These are phyloP conservation scores for Rhyacophila evoluta DNA, from an alignment of 2,888 invertebrate genomes.

Conservation along the genomic window DNA sequence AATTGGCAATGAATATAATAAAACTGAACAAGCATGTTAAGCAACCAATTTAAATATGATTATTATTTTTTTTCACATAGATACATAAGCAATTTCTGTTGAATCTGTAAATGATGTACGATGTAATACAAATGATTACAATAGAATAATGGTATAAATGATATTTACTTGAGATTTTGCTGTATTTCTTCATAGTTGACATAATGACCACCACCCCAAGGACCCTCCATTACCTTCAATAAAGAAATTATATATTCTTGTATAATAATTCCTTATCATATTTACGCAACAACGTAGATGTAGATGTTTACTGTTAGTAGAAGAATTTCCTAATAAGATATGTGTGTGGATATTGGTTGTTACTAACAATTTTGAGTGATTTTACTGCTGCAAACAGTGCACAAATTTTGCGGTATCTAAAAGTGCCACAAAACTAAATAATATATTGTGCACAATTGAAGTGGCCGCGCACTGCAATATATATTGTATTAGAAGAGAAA, in stretches of 20 bases:
- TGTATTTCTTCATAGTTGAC: constrained; percentile 89
- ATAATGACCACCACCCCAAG: constrained; percentile 75
- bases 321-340: neutral
- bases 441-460: neutral
- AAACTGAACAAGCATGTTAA: no score
- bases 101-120: constrained; percentile 47
- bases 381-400: neutral
- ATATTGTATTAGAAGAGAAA: no score
- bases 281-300: neutral
- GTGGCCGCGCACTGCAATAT: no score
- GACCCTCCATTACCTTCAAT: constrained; percentile 65
- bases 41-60: no score
- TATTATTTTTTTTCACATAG: no score
- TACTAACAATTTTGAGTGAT: neutral
- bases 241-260: constrained; percentile 48
- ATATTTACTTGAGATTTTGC: constrained; percentile 82
- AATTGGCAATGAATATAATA: no score
- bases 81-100: no score
- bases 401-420: neutral
- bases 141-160: constrained; percentile 48
- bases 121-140: constrained; percentile 27
- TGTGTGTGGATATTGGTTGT: neutral
- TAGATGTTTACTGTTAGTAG: constrained; percentile 3
- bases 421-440: neutral
- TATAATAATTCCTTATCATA: constrained; percentile 38